Evolutionary conservation across 2,888 invertebrate genomes (phyloP), one percentile per base, ranked within the genome.

Genomic region (Tenodera sinensis): DNA sequence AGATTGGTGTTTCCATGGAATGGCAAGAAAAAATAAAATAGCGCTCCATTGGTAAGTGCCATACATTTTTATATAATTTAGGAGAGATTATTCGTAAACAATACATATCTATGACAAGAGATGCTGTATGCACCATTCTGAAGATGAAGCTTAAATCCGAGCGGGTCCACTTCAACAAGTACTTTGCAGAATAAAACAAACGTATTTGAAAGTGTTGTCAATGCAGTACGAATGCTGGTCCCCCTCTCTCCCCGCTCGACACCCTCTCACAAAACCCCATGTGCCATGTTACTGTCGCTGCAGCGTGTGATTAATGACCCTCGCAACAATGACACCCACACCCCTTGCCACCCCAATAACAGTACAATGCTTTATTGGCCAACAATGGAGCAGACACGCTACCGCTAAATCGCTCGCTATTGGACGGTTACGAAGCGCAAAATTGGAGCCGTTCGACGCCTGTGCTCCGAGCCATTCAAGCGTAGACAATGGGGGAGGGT

Each of bases 271-370:
- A 89, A 89, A 89, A 87, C 85, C 83, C 89, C 89, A 89, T 87
- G 89, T 86, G 89, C 89, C 84, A 86, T 89, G 89, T 83, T 87
- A 89, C 86, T 89, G 89, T 89, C 89, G 89, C 86, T 87, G 28
- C 89, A 89, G 86, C 85, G 89, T 89, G 89, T 89, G 89, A 89
- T 89, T 89, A 89, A 89, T 89, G 89, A 89, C 89, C 86, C 89
- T 83, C 83, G 83, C 89, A 89, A 89, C 89, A 89, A 83, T 89
- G 88, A 88, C 88, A 84, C n/a, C 87, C 89, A 42, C 30, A 42
- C 84, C 47, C 84, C 84, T 42, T 28, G 25, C 86, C 84, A 34
- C 83, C 85, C 86, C 87, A 86, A 88, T 84, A 89, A 89, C 89
- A 86, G 89, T 85, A 89, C 89, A 89, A 89, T 87, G 89, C 89